phyloP scores from a whole-genome alignment of 2,888 invertebrate species.

The Drosophila neoperkinsi region DNA sequence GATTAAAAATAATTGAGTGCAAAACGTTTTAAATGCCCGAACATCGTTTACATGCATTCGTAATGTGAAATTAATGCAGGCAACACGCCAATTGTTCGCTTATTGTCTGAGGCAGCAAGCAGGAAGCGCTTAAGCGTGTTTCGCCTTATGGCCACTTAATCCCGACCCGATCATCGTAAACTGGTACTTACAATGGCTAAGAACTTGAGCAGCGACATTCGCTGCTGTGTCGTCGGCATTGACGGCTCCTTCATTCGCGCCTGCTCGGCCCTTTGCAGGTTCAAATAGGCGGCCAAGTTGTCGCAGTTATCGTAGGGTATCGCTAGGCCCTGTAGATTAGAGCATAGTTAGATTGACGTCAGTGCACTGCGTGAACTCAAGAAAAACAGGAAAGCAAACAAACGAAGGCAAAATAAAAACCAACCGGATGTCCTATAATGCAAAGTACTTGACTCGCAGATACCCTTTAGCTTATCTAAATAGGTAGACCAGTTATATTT shows the following conservation, averaged over 20 bases:
- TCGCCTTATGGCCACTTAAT: constrained; percentile 1
- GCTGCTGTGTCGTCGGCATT: constrained; percentile 68
- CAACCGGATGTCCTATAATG: neutral
- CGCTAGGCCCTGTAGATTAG: constrained; percentile 76
- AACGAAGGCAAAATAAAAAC: constrained; percentile 19
- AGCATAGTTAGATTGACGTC: constrained; percentile 35
- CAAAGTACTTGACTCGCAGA: neutral
- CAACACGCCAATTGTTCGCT: constrained; percentile 54
- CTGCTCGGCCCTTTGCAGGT: constrained; percentile 56
- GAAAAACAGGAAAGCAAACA: constrained; percentile 1
- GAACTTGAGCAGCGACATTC: constrained; percentile 88
- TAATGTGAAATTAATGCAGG: constrained; percentile 72
- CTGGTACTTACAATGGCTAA: constrained; percentile 91
- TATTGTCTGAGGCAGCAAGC: constrained; percentile 67
- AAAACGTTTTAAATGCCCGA: constrained; percentile 50
- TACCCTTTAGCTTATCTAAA: neutral
- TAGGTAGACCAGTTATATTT: neutral
- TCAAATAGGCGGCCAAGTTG: constrained; percentile 82
- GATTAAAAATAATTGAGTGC: constrained; percentile 65
- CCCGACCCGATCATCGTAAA: neutral
- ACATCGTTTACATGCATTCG: constrained; percentile 26
- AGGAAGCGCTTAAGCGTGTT: constrained; percentile 50
- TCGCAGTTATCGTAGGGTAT: constrained; percentile 75
- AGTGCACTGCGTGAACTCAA: constrained; percentile 36
- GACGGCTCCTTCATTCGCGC: constrained; percentile 41